Evolutionary conservation across 2,113 vertebrate species (phyloP).

Genomic region (Sylvia atricapilla): DNA sequence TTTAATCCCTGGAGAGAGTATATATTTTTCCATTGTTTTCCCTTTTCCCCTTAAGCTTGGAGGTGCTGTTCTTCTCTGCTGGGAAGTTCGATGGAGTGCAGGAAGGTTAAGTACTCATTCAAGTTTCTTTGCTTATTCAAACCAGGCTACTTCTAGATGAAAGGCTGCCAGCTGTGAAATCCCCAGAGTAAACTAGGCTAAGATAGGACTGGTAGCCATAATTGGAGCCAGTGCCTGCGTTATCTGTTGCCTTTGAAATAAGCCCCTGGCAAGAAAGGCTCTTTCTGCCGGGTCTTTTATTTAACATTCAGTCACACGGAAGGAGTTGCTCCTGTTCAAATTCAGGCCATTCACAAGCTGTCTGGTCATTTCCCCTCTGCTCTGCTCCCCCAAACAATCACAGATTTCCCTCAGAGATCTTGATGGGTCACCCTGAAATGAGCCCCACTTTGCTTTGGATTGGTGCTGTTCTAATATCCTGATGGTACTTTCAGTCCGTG

Average conservation of each 20-base stretch:
- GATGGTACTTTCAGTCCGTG: background rate
- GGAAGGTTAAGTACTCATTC: slow-evolving; percentile 65
- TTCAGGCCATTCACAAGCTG: background rate
- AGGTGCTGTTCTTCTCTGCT: slow-evolving; percentile 57
- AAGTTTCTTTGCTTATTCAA: slow-evolving; percentile 62
- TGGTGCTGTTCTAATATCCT: background rate
- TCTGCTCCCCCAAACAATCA: background rate
- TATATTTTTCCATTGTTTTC: slow-evolving; percentile 55
- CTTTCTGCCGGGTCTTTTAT: background rate
- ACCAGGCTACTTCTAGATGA: slow-evolving; percentile 57
- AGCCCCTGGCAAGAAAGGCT: slow-evolving; percentile 29
- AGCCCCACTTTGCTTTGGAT: background rate
- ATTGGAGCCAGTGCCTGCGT: slow-evolving; percentile 40
- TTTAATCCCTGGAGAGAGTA: slow-evolving; percentile 27
- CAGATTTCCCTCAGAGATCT: background rate
- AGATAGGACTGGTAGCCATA: slow-evolving; percentile 33
- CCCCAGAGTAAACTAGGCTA: slow-evolving; percentile 56
- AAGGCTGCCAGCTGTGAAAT: slow-evolving; percentile 60
- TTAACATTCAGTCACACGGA: background rate
- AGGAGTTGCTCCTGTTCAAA: background rate
- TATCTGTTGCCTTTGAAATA: slow-evolving; percentile 60
- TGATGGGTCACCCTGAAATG: background rate
- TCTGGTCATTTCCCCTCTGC: background rate
- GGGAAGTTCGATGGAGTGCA: slow-evolving; percentile 43
- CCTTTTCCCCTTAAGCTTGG: slow-evolving; percentile 27